These are phyloP conservation scores for Gymnosoma rotundatum DNA, from an alignment of 2,888 invertebrate species.

Conservation along the genomic window DNA sequence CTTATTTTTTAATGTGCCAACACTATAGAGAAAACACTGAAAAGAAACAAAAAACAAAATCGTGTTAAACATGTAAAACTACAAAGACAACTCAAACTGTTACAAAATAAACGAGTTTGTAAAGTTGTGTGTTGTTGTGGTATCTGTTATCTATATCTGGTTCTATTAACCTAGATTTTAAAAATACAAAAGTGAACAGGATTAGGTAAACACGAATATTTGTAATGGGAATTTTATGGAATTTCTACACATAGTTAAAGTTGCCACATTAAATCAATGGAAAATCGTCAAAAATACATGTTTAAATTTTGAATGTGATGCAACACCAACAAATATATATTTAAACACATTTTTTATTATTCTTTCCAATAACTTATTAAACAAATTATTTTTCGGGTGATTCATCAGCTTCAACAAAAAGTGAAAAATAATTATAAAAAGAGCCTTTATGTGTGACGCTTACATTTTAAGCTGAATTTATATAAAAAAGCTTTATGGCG, in stretches of 20 bases:
- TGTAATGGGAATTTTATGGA: conserved; percentile 37
- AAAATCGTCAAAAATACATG: too few relatives aligned
- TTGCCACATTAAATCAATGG: not conserved
- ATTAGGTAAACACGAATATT: conserved; percentile 4
- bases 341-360: too few relatives aligned
- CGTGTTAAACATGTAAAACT: conserved; percentile 12
- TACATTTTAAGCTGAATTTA: too few relatives aligned
- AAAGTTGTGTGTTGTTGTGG: not conserved
- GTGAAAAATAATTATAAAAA: too few relatives aligned
- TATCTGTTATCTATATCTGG: conserved; percentile 25
- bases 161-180: conserved; percentile 60
- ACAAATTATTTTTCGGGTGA: too few relatives aligned
- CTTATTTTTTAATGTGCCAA: not conserved
- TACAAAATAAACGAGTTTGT: conserved; percentile 2
- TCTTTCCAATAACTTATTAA: too few relatives aligned
- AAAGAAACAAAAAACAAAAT: not conserved
- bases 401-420: too few relatives aligned
- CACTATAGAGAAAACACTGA: conserved; percentile 9
- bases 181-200: conserved; percentile 27
- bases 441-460: too few relatives aligned
- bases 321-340: too few relatives aligned
- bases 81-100: conserved; percentile 23
- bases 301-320: too few relatives aligned
- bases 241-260: not conserved
- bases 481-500: too few relatives aligned